phyloP scores from a whole-genome alignment of 2,113 vertebrate species.

The Mormyrus iriodes region DNA sequence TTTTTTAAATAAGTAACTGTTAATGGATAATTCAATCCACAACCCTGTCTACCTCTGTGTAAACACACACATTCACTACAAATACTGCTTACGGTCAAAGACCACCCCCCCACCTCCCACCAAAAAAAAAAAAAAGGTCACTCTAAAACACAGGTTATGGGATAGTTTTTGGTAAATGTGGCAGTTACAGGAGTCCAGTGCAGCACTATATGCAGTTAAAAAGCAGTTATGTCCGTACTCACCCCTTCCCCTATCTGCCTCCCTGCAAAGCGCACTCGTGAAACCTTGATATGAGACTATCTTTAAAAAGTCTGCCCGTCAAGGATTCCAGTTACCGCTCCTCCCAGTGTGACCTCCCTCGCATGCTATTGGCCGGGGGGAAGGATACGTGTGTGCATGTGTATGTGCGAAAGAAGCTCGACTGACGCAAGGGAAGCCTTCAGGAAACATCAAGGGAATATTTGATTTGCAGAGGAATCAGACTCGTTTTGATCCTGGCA shows the following conservation, averaged over 20 bases:
- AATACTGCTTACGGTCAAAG: not conserved
- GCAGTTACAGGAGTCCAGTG: not conserved
- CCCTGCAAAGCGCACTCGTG: not conserved
- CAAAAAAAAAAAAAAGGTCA: not conserved
- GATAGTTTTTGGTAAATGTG: not conserved
- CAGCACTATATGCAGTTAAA: not conserved
- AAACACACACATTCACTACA: not conserved
- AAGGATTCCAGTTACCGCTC: not conserved
- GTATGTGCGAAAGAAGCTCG: not conserved
- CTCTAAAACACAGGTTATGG: not conserved
- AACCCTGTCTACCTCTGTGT: not conserved
- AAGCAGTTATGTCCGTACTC: not conserved
- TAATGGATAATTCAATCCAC: conserved; percentile 2
- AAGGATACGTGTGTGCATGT: not conserved
- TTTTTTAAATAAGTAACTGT: not conserved
- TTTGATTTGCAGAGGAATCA: not conserved
- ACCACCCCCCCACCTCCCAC: not conserved
- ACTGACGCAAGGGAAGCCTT: not conserved
- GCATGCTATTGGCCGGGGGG: not conserved
- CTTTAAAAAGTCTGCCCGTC: not conserved
- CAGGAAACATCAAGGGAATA: not conserved
- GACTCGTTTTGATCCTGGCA: not conserved
- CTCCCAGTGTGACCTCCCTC: not conserved
- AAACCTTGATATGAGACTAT: conserved; percentile 8
- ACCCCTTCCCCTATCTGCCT: conserved; percentile 9